Base-by-base conservation (phyloP, 1,140 invertebrate species). In the Drosophila rufa region DNA sequence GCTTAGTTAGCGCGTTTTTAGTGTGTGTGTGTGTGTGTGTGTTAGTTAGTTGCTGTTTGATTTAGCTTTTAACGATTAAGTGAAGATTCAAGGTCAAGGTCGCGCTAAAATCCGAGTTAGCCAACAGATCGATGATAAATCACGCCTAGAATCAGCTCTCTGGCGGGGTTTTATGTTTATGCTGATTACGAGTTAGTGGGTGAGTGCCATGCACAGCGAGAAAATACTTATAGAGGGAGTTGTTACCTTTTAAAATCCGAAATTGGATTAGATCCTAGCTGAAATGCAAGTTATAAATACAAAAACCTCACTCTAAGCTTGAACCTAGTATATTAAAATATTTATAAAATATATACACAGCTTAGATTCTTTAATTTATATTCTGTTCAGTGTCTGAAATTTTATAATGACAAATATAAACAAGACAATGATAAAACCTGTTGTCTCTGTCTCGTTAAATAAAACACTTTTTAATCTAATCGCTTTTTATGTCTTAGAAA, bases 61-160 rank as follows among this genome's bases (percentile, higher is more conserved):
- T 67, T 77, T 73, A 66, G 40, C 75, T 73, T 69, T 79, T 75
- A 71, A 25, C 75, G 51, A 75, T 48, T 59, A 70, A 56, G 56
- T 77, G 76, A 85, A 89, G 76, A 87, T 70, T 87, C 84, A 89
- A 83, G 84, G 84, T 68, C 84, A 89, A 89, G 84, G 84, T 84
- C 80, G 48, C 17, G n/a, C 36, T 38, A 22, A 68, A 30, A 47
- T 22, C 48, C 48, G 48, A 65, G 11, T 30, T 64, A 47, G 42
- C 62, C 76, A 79, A 65, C 77, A 43, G 75, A 75, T 80, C 64
- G 47, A 75, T 73, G 76, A 87, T 87, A 79, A 65, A 84, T 61
- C 71, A 64, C 47, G 62, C 30, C 61, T 57, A 74, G 76, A 74
- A 75, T 12, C 30, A 33, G 38, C 76, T 55, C 22, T 45, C 22